A percentile compares a stretch with the other conserved stretches of the same genome.
Evolutionary conservation across 1,140 invertebrate genomes (phyloP).

Genomic region (Semibalanus balanoides): DNA sequence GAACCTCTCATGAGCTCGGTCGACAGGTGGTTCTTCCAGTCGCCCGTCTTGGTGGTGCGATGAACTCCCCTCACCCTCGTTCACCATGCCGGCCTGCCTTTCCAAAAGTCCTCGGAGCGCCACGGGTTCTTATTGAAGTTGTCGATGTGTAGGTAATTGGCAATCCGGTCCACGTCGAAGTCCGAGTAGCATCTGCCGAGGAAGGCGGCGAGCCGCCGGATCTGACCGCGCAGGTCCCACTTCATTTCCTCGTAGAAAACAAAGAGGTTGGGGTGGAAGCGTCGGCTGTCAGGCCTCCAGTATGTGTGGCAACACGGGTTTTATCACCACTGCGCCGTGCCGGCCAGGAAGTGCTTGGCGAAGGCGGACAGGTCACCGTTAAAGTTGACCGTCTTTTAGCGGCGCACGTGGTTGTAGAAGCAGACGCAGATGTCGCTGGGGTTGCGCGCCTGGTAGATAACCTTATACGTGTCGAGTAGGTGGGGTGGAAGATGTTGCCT

Average conservation of each 20-base stretch:
- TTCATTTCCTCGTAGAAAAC: constrained; percentile 78
- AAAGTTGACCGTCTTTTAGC: constrained; percentile 14
- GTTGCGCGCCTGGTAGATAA: constrained; percentile 79
- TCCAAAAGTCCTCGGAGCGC: not conserved
- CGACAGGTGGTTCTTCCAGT: not conserved
- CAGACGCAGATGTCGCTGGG: constrained; percentile 88
- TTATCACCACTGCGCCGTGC: constrained; percentile 11
- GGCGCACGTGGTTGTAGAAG: constrained; percentile 27
- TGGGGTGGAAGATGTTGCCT: no score
- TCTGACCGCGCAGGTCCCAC: not conserved
- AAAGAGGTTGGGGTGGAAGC: constrained; percentile 58
- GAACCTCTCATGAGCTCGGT: not conserved
- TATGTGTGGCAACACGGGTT: constrained; percentile 13
- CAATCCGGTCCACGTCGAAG: not conserved
- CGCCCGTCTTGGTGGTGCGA: not conserved
- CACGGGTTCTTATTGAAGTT: not conserved
- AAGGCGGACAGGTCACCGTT: constrained; percentile 10
- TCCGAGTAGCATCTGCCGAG: not conserved
- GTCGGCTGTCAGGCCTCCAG: constrained; percentile 50
- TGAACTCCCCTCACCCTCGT: not conserved
- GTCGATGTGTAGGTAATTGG: not conserved
- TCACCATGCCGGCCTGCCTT: not conserved
- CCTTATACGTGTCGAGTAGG: constrained; percentile 33
- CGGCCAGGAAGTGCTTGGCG: constrained; percentile 12
- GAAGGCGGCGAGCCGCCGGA: not conserved